These are phyloP conservation scores for Pycnonotus jocosus DNA, from an alignment of 2,113 vertebrate species.

Conservation along the genomic window DNA sequence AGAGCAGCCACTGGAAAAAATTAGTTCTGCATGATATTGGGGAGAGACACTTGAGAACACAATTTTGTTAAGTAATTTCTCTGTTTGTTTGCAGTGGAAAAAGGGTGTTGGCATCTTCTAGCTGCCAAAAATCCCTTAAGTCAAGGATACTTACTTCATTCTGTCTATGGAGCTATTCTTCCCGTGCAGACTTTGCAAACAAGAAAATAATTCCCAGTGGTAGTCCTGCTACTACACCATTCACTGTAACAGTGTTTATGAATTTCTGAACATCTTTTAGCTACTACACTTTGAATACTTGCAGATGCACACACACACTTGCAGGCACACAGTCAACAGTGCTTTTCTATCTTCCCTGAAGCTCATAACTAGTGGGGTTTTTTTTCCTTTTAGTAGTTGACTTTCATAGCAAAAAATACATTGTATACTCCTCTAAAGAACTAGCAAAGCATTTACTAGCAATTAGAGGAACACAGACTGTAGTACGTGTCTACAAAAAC, in stretches of 20 bases:
- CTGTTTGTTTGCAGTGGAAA: conserved; percentile 65
- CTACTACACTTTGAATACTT: not conserved
- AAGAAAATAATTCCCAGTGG: conserved; percentile 43
- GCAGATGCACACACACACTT: not conserved
- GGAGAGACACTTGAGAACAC: conserved; percentile 57
- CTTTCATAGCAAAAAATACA: not conserved
- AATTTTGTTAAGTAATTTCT: conserved; percentile 68
- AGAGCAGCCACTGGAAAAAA: conserved; percentile 71
- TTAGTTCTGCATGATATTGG: conserved; percentile 71
- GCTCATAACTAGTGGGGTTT: not conserved
- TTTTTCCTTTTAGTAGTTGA: conserved; percentile 16
- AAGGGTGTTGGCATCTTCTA: conserved; percentile 63
- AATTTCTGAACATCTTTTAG: conserved; percentile 16
- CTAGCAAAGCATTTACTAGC: conserved; percentile 19
- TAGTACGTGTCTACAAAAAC: not conserved
- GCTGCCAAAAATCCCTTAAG: conserved; percentile 63
- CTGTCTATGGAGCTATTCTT: conserved; percentile 47
- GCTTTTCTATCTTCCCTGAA: conserved; percentile 26
- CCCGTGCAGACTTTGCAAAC: conserved; percentile 29
- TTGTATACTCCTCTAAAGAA: conserved; percentile 3
- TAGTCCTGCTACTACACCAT: not conserved
- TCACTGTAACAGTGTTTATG: not conserved
- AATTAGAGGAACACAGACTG: conserved; percentile 38
- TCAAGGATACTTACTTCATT: conserved; percentile 57
- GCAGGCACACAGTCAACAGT: not conserved